A percentile compares a stretch with the other conserved stretches of the same genome.
Conservation (phyloP, 2,888 invertebrate species). For the Spisula solida region DNA sequence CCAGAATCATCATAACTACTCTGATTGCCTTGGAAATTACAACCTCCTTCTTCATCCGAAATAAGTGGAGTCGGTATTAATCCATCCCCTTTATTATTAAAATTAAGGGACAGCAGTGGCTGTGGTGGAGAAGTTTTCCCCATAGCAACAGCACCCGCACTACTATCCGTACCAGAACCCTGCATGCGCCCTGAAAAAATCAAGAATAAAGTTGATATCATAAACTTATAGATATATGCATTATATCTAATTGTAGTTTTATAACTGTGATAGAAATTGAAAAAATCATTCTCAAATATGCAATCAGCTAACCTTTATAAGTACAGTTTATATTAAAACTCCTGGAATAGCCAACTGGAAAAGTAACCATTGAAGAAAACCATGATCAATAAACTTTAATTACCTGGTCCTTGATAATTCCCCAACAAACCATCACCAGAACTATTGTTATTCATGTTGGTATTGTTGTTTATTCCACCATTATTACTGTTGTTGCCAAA, state of each 20-base stretch:
- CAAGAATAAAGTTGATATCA: not conserved
- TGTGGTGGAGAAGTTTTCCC: constrained; percentile 27
- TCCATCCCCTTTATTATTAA: constrained; percentile 60
- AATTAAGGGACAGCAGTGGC: constrained; percentile 44
- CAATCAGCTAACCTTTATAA: too few species aligned
- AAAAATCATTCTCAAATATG: too few species aligned
- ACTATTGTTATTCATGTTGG: constrained; percentile 20
- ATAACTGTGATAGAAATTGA: too few species aligned
- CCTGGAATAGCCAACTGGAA: too few species aligned
- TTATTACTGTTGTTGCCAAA: constrained; percentile 55
- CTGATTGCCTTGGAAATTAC: constrained; percentile 48
- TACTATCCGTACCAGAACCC: not conserved
- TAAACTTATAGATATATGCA: not conserved
- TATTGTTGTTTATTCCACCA: constrained; percentile 6
- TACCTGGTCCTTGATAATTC: constrained; percentile 58
- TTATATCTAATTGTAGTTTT: not conserved
- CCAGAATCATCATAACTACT: constrained; percentile 70
- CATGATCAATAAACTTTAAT: not conserved
- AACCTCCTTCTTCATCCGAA: constrained; percentile 29
- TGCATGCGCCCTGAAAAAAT: not conserved
- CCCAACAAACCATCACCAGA: constrained; percentile 61
- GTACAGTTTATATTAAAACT: too few species aligned
- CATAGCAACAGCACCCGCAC: not conserved
- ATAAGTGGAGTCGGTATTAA: constrained; percentile 53
- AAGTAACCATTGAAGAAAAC: too few species aligned